phyloP scores from a whole-genome alignment of 2,113 vertebrate genomes.

The human region DNA sequence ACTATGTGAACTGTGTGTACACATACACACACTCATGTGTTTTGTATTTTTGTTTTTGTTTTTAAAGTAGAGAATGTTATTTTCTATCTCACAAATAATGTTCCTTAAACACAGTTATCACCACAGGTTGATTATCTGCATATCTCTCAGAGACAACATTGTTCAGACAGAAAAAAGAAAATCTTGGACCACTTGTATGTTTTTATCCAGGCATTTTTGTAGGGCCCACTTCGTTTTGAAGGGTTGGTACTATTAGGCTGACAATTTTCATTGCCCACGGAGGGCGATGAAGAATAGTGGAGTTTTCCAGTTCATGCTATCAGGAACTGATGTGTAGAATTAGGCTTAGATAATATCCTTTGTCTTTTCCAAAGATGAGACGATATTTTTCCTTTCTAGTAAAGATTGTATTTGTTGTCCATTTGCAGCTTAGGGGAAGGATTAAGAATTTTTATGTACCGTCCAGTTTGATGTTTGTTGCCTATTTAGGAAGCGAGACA shows the following conservation, averaged over 20 bases:
- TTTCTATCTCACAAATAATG: neutral
- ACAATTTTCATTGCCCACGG: neutral
- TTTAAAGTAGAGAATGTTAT: neutral
- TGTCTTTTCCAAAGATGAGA: neutral
- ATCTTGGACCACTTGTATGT: neutral
- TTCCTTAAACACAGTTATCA: neutral
- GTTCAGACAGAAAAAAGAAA: neutral
- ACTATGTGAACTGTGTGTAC: neutral
- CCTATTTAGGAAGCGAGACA: neutral
- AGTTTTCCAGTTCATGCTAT: neutral
- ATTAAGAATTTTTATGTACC: neutral
- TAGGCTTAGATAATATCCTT: neutral
- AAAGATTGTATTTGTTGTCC: neutral
- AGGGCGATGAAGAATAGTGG: neutral
- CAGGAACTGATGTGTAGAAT: neutral
- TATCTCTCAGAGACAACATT: neutral
- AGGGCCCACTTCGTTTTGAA: neutral
- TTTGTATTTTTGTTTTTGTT: neutral
- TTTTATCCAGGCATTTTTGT: neutral
- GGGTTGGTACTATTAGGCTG: neutral
- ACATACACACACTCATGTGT: neutral
- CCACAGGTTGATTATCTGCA: neutral
- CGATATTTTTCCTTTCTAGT: neutral
- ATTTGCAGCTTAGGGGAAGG: neutral
- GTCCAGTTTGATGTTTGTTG: neutral